A percentile compares a stretch with the other conserved stretches of the same genome.
phyloP scores from a whole-genome alignment of 2,113 vertebrate genomes.

The Melanerpes formicivorus region DNA sequence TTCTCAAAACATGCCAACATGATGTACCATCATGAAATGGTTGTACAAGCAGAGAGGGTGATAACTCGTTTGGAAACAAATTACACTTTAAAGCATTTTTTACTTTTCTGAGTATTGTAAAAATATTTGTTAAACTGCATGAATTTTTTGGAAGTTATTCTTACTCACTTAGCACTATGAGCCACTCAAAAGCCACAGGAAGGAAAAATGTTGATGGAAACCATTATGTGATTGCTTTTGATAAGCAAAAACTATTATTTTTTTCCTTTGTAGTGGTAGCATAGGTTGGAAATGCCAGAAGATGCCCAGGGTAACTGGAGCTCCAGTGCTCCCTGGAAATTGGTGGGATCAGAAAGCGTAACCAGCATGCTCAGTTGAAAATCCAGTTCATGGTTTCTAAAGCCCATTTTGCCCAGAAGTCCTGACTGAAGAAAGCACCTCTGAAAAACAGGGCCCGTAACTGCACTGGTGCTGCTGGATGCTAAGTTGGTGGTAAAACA shows the following conservation, averaged over 20 bases:
- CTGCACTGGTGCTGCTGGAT: not conserved
- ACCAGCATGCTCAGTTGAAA: not conserved
- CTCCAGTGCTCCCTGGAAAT: not conserved
- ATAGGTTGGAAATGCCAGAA: not conserved
- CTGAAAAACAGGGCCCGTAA: not conserved
- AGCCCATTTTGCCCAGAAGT: not conserved
- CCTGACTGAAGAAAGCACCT: not conserved
- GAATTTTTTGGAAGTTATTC: not conserved
- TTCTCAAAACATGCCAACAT: not conserved
- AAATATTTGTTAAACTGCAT: not conserved
- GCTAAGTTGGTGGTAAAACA: not conserved
- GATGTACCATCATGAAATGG: not conserved
- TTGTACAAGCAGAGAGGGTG: not conserved
- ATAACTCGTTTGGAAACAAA: not conserved
- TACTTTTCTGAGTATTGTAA: not conserved
- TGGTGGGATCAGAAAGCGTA: not conserved
- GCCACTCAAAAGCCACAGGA: not conserved
- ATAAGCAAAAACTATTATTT: not conserved
- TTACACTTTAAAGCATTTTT: not conserved
- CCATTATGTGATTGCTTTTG: not conserved
- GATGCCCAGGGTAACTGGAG: not conserved
- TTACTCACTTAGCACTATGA: not conserved
- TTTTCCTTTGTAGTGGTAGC: fast-evolving
- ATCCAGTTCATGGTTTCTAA: not conserved
- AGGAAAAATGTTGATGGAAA: not conserved